Base-by-base conservation (phyloP, 2,113 vertebrate species). In the Tetraodon nigroviridis region DNA sequence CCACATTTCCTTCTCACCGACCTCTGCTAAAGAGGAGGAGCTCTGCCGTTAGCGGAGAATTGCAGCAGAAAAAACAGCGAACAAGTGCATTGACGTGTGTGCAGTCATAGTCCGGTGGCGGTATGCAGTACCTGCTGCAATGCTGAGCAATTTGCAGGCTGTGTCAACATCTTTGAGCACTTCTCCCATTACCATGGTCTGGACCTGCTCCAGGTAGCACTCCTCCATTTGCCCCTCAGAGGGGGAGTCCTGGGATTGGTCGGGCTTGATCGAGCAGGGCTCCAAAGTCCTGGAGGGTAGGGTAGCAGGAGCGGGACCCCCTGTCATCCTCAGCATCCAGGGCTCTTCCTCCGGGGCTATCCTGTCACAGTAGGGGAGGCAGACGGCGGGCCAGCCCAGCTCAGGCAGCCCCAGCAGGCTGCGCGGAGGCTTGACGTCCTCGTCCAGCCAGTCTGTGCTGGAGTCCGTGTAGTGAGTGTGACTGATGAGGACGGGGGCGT, bases 91-190 rank as follows among this genome's bases (percentile, higher is more conserved):
- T 14, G 12, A 12, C 42, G 16, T 13, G 42, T 44, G 4, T 15
- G 16, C 16, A 15, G 1, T 46, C n/a, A 7, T 13, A 16, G 3
- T n/a, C 44, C n/a, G 2, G 1, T 37, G 32, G 2, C 15, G n/a
- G 44, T n/a, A 13, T 15, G 12, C 42, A 16, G 14, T 63, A 97
- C 95, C 95, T 76, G 94, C 85, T 0, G 91, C 72, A 58, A 98
- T 98, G 89, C 94, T 97, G 69, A 98, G 93, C 55, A 97, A 90
- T 76, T 96, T 97, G 82, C 94, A 98, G n/a, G 95, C 94, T 0
- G 93, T 96, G 84, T 94, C 93, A 15, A 98, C 92, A 74, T 98
- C 95, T 85, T 95, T 97, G 50, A 96, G 89, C 73, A 98, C 95
- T 61, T 98, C 95, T 0, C 92, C 93, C 76, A 96, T 89, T 71